These are phyloP conservation scores for Corvus moneduloides DNA, from an alignment of 2,113 vertebrate species.

Conservation along the genomic window DNA sequence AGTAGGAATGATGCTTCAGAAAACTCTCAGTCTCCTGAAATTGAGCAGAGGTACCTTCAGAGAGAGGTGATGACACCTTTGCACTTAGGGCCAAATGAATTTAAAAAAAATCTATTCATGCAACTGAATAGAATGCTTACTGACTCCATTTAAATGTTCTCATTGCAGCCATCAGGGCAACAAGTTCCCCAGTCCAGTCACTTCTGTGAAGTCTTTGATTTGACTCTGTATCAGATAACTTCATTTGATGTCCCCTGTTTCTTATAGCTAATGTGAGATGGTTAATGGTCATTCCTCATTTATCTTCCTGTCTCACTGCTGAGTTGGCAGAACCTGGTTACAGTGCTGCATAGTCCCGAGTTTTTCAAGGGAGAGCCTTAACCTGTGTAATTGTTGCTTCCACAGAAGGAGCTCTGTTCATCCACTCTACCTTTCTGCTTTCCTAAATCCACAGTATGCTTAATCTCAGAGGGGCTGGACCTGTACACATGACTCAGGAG, in stretches of 20 bases:
- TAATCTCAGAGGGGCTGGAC: not conserved
- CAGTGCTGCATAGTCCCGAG: not conserved
- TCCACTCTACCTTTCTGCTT: not conserved
- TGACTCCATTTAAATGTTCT: not conserved
- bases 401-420: not conserved
- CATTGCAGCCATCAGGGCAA: not conserved
- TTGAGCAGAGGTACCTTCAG: not conserved
- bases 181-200: not conserved
- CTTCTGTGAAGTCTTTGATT: not conserved
- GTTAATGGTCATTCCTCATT: not conserved
- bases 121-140: not conserved
- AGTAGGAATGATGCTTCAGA: not conserved
- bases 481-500: not conserved
- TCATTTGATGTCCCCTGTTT: not conserved
- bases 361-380: not conserved
- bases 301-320: not conserved
- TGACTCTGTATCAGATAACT: not conserved
- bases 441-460: not conserved
- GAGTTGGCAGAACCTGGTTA: not conserved
- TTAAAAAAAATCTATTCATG: not conserved
- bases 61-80: not conserved
- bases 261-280: no score
- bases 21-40: not conserved
- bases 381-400: not conserved
- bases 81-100: not conserved